Evolutionary conservation across 2,797 vertebrate species (phyloP), one percentile per base, ranked within the genome.

Genomic region (Dendrocincla tyrannina): DNA sequence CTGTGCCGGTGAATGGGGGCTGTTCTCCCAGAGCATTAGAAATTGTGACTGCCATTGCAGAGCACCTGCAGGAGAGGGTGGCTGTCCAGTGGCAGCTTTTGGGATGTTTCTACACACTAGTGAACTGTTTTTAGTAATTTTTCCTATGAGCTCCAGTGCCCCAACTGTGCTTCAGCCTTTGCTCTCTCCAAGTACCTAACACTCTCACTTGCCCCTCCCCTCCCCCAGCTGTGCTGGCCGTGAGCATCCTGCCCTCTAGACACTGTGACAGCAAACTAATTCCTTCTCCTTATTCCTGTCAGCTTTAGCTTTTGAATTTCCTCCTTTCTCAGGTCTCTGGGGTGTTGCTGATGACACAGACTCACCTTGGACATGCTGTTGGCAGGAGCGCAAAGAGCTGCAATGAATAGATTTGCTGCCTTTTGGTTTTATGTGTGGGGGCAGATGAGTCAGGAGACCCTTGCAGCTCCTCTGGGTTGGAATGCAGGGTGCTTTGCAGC

Each of bases 81-180:
- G 15, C 30, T 81, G 30, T 19, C 37, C n/a, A 17, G 2, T 6
- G 44, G 22, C 39, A n/a, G 64, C 30, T 77, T 68, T 27, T 20
- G 46, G 27, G 24, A 20, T 20, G 20, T 55, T 53, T 17, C 10
- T 32, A 0, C 5, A 13, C 11, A 0, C 7, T 17, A 5, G n/a
- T 2, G 68, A 76, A 42, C 35, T 8, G 10, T 19, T 63, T 41
- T 41, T 41, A 20, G n/a, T 33, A 8, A 10, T 55, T 78, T 32
- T 33, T n/a, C 23, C 13, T 33, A 10, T 6, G 32, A 3, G 13
- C 27, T 56, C 25, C 5, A 10, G 53, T n/a, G 55, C 33, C 30
- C 13, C 35, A 73, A 5, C 32, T 19, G 44, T 41, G 59, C 46
- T 66, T 32, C 32, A 37, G 35, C 35, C 47, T 72, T 53, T 68